Conservation (phyloP, 2,797 vertebrate species). For the Parauchenoglanis ngamensis region DNA sequence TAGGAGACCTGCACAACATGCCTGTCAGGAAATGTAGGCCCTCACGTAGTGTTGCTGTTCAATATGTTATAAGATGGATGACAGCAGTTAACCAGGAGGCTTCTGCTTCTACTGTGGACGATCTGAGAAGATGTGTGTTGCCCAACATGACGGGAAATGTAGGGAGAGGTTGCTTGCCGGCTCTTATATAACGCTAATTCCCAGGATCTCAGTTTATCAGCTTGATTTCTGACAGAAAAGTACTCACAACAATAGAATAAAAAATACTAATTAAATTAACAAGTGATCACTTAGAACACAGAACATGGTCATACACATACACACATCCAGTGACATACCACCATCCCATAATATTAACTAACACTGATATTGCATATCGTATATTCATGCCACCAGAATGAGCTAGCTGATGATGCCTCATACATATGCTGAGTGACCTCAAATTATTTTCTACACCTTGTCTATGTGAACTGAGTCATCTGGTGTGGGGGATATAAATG, state of each 20-base stretch:
- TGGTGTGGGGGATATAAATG: constrained; percentile 46
- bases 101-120: constrained; percentile 6
- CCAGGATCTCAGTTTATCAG: no score
- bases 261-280: no score
- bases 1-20: background rate
- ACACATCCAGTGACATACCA: background rate
- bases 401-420: constrained; percentile 1
- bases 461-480: constrained; percentile 51
- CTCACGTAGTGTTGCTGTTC: constrained; percentile 25
- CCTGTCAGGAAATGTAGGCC: background rate
- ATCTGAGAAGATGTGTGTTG: constrained; percentile 30
- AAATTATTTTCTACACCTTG: constrained; percentile 29
- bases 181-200: background rate
- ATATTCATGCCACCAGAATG: background rate
- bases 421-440: constrained; percentile 7
- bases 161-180: background rate
- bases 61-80: constrained; percentile 28
- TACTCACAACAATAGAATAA: background rate
- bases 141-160: background rate
- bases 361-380: background rate
- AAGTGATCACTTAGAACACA: background rate
- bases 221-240: background rate
- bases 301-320: background rate
- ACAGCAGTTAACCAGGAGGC: constrained; percentile 34
- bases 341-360: background rate